Conservation (phyloP, 2,797 vertebrate genomes). For the Ammospiza maritima region DNA sequence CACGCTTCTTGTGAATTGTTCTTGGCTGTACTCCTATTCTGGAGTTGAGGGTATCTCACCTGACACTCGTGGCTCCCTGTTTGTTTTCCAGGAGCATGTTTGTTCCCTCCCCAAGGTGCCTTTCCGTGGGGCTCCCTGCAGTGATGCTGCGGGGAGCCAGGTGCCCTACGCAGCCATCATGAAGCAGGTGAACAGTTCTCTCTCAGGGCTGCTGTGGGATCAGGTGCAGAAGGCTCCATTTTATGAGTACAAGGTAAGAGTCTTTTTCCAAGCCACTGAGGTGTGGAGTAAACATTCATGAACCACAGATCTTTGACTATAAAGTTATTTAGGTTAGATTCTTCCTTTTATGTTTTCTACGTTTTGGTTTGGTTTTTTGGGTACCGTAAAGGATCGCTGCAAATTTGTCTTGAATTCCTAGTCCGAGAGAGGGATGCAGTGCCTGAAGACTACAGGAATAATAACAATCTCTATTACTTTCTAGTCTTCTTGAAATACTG, state of each 20-base stretch:
- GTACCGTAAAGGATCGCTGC: not conserved
- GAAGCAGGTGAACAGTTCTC: constrained; percentile 86
- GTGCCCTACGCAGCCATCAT: constrained; percentile 87
- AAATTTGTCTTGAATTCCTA: not conserved
- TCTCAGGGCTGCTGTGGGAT: constrained; percentile 88
- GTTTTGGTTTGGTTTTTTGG: not conserved
- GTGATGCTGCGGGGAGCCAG: constrained; percentile 89
- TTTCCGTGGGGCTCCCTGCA: constrained; percentile 91
- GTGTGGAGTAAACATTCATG: not conserved
- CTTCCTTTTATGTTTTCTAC: not conserved
- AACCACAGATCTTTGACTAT: not conserved
- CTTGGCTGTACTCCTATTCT: not conserved
- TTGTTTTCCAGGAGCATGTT: constrained; percentile 78
- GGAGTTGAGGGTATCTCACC: not conserved
- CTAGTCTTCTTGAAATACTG: not conserved
- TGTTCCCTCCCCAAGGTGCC: constrained; percentile 86
- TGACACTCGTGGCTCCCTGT: not conserved
- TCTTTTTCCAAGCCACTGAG: not conserved
- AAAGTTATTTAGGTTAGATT: not conserved
- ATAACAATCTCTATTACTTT: not conserved
- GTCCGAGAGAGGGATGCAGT: not conserved
- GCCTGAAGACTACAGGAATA: not conserved
- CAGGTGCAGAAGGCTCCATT: constrained; percentile 85
- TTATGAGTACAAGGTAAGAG: constrained; percentile 89
- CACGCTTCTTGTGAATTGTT: not conserved